phyloP scores from a whole-genome alignment of 2,888 invertebrate species.

The Acanthosepion pharaonis region DNA sequence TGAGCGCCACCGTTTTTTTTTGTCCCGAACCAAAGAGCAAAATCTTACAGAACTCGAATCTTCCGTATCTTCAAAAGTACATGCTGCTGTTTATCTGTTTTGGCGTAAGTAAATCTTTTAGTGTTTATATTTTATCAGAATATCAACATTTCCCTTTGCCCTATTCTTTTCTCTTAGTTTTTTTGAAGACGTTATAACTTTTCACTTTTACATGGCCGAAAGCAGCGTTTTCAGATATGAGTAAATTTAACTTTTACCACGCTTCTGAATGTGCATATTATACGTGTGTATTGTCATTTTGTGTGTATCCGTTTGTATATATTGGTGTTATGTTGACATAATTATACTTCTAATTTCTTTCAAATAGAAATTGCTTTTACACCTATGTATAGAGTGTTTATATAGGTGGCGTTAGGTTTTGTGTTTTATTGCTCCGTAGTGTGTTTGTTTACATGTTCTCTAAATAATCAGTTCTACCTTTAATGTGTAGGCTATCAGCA shows the following conservation, averaged over 20 bases:
- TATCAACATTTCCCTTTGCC: not conserved
- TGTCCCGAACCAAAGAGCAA: not conserved
- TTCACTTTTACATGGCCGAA: not conserved
- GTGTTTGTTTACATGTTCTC: not conserved
- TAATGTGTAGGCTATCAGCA: not conserved
- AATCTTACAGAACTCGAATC: not conserved
- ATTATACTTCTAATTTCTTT: not conserved
- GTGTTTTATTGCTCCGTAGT: not conserved
- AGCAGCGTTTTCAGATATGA: not conserved
- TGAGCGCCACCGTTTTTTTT: not conserved
- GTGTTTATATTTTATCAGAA: constrained; percentile 22
- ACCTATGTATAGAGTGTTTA: not conserved
- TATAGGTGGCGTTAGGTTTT: not conserved
- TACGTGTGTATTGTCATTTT: not conserved
- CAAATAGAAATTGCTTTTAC: not conserved
- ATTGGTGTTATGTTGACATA: not conserved
- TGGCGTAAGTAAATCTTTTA: not conserved
- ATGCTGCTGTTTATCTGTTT: not conserved
- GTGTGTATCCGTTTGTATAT: not conserved
- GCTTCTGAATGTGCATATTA: not conserved
- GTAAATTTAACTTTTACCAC: not conserved
- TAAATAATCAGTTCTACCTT: not conserved
- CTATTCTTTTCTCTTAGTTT: not conserved
- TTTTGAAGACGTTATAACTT: not conserved
- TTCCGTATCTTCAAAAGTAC: not conserved